phyloP scores from a whole-genome alignment of 2,888 invertebrate genomes.

The Yponomeuta malinellus region DNA sequence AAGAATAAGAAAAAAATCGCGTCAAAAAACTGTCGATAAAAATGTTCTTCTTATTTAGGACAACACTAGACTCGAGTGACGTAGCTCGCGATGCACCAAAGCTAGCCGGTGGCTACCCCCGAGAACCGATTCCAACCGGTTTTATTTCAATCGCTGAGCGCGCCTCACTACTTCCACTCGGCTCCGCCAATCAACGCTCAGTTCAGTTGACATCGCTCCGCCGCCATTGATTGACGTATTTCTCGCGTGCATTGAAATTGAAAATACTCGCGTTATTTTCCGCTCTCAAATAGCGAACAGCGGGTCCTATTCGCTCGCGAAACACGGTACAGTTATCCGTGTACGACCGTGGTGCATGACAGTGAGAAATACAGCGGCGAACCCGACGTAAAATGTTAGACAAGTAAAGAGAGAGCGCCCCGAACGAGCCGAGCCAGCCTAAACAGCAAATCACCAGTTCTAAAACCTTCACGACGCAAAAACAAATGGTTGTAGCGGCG shows the following conservation, averaged over 20 bases:
- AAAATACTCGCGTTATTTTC: conserved; percentile 40
- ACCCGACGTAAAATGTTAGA: conserved; percentile 59
- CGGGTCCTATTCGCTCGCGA: not conserved
- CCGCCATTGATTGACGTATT: conserved; percentile 34
- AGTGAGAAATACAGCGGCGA: not conserved
- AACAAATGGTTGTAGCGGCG: conserved; percentile 65
- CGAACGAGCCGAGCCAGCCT: not conserved
- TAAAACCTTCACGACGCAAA: conserved; percentile 20
- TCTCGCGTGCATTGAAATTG: conserved; percentile 21
- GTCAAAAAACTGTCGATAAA: not conserved
- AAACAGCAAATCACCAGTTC: conserved; percentile 5
- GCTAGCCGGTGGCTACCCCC: conserved; percentile 61
- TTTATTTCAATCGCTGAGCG: conserved; percentile 57
- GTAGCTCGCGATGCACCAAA: conserved; percentile 52
- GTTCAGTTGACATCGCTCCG: conserved; percentile 52
- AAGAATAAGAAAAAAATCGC: too few species aligned
- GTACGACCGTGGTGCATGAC: conserved; percentile 2
- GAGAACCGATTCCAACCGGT: conserved; percentile 66
- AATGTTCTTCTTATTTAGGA: not conserved
- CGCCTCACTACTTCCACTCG: conserved; percentile 37
- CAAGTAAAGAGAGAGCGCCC: conserved; percentile 42
- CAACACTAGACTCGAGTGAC: conserved; percentile 44
- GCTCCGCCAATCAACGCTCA: conserved; percentile 61
- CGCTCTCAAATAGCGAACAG: conserved; percentile 29
- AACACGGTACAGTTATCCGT: not conserved